phyloP scores from a whole-genome alignment of 2,797 vertebrate species.

The Spheniscus humboldti region DNA sequence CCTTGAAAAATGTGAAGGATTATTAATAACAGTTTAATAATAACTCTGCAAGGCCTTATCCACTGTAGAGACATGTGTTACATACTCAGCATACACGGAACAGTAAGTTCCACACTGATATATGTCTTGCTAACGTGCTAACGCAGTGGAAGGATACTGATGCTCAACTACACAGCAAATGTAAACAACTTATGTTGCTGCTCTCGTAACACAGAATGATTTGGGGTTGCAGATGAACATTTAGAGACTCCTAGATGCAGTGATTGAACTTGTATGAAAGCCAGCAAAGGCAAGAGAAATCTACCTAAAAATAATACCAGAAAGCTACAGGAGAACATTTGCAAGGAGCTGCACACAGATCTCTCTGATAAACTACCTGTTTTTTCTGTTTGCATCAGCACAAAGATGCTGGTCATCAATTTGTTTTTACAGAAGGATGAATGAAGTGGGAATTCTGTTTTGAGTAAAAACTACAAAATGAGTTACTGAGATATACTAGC shows the following conservation, averaged over 20 bases:
- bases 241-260: not conserved
- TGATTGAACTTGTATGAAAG: not conserved
- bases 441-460: not conserved
- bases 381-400: not conserved
- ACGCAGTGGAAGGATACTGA: accelerated
- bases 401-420: not conserved
- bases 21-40: not conserved
- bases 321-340: not conserved
- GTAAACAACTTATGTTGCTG: not conserved
- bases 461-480: not conserved
- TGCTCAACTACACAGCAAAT: not conserved
- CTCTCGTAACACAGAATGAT: not conserved
- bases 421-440: not conserved
- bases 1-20: not conserved
- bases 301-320: not conserved
- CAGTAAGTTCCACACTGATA: not conserved
- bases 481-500: not conserved
- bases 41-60: not conserved
- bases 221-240: not conserved
- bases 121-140: not conserved
- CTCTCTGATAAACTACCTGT: not conserved
- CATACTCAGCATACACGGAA: not conserved
- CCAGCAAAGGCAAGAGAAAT: not conserved
- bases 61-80: not conserved
- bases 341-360: not conserved